Evolutionary conservation across 2,888 invertebrate species (phyloP), one percentile per base, ranked within the genome.

Genomic region (Noctua comes): DNA sequence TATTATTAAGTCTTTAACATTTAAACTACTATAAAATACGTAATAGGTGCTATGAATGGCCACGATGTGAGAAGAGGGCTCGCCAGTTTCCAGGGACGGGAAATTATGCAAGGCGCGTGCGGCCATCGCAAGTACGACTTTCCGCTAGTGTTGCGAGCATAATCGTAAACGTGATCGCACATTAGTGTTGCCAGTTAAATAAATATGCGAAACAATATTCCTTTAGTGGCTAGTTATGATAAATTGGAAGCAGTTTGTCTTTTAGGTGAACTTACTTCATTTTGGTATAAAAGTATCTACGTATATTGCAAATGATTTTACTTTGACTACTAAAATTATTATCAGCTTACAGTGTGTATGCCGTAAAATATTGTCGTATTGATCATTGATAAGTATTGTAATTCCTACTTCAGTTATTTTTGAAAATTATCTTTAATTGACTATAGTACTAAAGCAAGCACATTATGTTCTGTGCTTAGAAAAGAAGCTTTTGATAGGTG

Each of bases 181-280:
- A 95, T 95, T 92, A 91, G 91, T 91, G 91, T 92, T 91, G 91
- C 93, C 90, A 92, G 92, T 94, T 94, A 95, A 93, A 92, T 89
- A 93, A 91, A 93, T 89, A 92, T 84, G 86, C 87, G 87, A 90
- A 91, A 90, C 89, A 89, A 84, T 88, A 80, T 91, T 90, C 80
- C 86, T 86, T 86, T 87, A 76, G 73, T 85, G 77, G 86, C 83
- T 88, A 76, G 77, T 88, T 89, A 77, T 66, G 68, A 87, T 77
- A 80, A 77, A 74, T 79, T 84, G 62, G 43, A 59, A 43, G 40
- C 27, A 66, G 66, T 73, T 82, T 51, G 62, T 43, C 31, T 65
- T 74, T 81, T 3, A 40, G 70, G 13, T 66, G n/a, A 43, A 73
- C 27, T 48, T 54, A 68, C 27, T 43, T 48, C 46, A 64, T 24